Base-by-base conservation (phyloP, 2,888 invertebrate species). In the Cyrtodaria siliqua region DNA sequence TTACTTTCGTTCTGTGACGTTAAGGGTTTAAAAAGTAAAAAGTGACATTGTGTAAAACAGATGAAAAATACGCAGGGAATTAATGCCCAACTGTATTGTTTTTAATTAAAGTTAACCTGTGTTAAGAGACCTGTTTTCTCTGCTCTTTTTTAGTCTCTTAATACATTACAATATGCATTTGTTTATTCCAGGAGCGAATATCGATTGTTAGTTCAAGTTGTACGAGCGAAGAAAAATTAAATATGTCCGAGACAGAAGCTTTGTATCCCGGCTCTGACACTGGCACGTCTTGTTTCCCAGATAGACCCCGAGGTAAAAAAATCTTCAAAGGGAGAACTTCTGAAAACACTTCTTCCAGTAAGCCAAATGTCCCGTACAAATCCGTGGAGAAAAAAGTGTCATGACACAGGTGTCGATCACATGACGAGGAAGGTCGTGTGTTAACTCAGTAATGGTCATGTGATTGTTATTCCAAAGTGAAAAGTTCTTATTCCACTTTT, bases 211-310 rank as follows among this genome's bases (percentile, higher is more conserved):
- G 86, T 42, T 74, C 80, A 23, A 74, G 69, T 14, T 77, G 75
- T 72, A 66, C 77, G 0, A 79, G 83, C 42, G 90, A 88, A 50
- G 87, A 89, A 55, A 90, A 90, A 57, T 64, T 89, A 33, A 90
- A 89, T 67, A 88, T 89, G 67, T 82, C 88, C 40, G 91, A 92
- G 72, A 87, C 87, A 16, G 88, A 90, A 33, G 88, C 88, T 20
- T 80, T 84, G 20, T 83, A 82, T 47, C 72, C 79, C 49, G 82
- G 78, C 61, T 78, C 81, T 8, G 75, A 76, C 52, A 72, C 74
- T 12, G 78, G 71, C 16, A 52, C 82, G 0, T 75, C 73, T 0
- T 82, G 77, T 24, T 73, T 73, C 53, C 75, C 80, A n/a, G 80
- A 83, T 23, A 75, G 79, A 27, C 73, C 71, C 20, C 38, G 72